phyloP scores from a whole-genome alignment of 2,888 invertebrate genomes.

The Biston stratarius region DNA sequence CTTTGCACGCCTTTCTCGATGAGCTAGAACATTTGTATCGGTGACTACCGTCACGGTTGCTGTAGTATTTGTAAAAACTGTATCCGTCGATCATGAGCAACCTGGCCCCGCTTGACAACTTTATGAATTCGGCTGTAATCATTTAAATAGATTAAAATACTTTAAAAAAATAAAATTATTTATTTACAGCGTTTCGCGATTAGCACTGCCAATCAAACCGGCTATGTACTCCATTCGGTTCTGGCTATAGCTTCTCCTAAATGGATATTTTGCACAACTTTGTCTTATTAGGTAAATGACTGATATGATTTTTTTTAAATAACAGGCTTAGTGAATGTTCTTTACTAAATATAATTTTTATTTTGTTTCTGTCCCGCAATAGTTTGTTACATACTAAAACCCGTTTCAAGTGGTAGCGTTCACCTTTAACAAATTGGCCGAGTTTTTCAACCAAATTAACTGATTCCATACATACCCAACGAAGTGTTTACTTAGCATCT shows the following conservation, averaged over 20 bases:
- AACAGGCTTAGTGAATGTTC: too few species aligned
- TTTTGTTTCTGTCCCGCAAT: too few species aligned
- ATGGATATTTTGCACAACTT: too few species aligned
- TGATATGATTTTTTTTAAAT: too few species aligned
- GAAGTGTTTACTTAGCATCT: not conserved
- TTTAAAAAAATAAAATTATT: not conserved
- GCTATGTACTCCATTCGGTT: too few species aligned
- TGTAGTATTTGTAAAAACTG: slow-evolving; percentile 2
- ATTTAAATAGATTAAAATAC: not conserved
- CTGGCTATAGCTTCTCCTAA: too few species aligned
- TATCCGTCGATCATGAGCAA: slow-evolving; percentile 5
- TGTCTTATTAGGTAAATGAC: too few species aligned
- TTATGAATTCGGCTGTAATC: slow-evolving; percentile 3
- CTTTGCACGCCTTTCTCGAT: not conserved
- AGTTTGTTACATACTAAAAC: too few species aligned
- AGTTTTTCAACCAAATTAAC: not conserved
- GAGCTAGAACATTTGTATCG: slow-evolving; percentile 5
- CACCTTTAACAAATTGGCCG: not conserved
- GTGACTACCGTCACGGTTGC: not conserved
- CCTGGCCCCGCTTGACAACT: not conserved
- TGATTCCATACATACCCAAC: not conserved
- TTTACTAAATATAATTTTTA: too few species aligned
- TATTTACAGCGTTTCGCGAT: too few species aligned
- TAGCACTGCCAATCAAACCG: too few species aligned
- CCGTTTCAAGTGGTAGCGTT: too few species aligned